Conservation (phyloP, 2,888 invertebrate genomes). For the Halocaridina rubra region DNA sequence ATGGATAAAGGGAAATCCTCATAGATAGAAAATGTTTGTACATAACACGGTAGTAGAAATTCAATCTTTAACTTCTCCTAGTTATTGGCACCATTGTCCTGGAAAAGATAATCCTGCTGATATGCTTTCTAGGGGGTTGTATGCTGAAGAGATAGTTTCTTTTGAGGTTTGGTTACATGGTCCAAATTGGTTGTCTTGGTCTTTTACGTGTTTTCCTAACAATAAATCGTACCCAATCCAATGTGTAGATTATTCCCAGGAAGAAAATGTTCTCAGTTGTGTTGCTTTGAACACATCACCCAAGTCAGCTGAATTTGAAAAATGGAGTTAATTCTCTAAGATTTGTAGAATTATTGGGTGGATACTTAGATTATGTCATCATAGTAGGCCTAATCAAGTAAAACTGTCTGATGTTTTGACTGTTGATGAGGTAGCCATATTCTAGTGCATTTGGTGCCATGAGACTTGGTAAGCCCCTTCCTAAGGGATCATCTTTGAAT, state of each 20-base stretch:
- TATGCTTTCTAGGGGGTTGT: constrained; percentile 3
- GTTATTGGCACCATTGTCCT: constrained; percentile 24
- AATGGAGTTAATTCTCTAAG: not conserved
- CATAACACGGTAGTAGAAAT: constrained; percentile 41
- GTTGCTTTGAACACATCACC: not conserved
- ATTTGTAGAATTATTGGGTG: not conserved
- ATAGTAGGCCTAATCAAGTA: not conserved
- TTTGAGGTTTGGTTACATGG: constrained; percentile 17
- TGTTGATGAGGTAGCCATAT: not conserved
- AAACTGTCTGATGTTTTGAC: not conserved
- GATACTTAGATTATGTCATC: not conserved
- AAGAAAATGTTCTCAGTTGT: not conserved
- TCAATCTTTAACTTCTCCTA: constrained; percentile 37
- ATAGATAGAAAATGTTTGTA: constrained; percentile 43
- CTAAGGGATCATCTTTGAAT: not conserved
- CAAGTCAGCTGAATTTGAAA: not conserved
- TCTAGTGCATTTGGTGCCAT: not conserved
- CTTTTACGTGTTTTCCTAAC: not conserved
- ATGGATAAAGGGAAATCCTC: constrained; percentile 58
- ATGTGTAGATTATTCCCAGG: not conserved
- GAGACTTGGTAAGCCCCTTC: not conserved
- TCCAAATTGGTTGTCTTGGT: not conserved
- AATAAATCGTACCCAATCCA: not conserved
- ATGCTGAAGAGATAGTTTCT: too few species aligned
- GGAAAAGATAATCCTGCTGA: constrained; percentile 26